Conservation (phyloP, 2,888 invertebrate species). For the Troides aeacus region DNA sequence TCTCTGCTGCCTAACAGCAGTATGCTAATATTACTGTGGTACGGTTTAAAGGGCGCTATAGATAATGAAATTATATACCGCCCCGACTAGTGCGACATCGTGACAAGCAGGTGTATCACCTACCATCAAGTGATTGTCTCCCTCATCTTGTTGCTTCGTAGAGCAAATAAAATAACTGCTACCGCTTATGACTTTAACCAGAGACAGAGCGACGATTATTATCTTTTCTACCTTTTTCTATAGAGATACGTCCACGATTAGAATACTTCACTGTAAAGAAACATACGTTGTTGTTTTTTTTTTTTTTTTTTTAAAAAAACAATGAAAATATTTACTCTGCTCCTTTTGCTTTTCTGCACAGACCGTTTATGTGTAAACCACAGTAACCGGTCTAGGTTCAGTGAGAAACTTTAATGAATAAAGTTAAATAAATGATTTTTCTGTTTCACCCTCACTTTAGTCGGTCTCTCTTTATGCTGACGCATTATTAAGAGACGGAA, state of each 20-base stretch:
- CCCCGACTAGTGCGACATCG: too few relatives aligned
- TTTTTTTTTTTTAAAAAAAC: not conserved
- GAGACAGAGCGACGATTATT: conserved; percentile 18
- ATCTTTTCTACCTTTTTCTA: conserved; percentile 30
- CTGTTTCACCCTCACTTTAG: too few relatives aligned
- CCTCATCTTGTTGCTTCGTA: not conserved
- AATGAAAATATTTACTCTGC: conserved; percentile 6
- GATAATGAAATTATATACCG: too few relatives aligned
- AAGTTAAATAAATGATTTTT: too few relatives aligned
- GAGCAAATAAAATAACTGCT: not conserved
- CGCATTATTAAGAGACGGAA: too few relatives aligned
- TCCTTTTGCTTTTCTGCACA: not conserved
- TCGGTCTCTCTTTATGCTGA: too few relatives aligned
- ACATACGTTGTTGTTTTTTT: conserved; percentile 10
- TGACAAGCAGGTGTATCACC: too few relatives aligned
- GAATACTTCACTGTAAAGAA: conserved; percentile 19
- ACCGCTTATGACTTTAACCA: not conserved
- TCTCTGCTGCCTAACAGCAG: too few relatives aligned
- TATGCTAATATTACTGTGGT: too few relatives aligned
- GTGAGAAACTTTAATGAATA: too few relatives aligned
- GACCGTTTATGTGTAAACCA: not conserved
- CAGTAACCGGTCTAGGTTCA: not conserved
- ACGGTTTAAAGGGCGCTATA: too few relatives aligned
- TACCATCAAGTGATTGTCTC: not conserved
- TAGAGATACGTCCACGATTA: conserved; percentile 31